phyloP scores from a whole-genome alignment of 2,888 invertebrate species.

The Erynnis tages region DNA sequence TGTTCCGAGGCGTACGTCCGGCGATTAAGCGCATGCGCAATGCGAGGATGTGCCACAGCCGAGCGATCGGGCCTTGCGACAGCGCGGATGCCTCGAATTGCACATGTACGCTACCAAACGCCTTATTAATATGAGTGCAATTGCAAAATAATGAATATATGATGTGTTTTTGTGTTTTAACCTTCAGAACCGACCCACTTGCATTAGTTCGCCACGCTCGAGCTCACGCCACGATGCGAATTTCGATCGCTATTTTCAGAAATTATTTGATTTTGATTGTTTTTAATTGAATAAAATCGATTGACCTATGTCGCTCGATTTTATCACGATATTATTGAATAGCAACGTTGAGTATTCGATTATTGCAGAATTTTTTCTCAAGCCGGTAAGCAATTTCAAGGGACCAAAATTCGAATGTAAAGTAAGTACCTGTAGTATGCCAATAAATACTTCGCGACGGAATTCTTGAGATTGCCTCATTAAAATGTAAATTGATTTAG shows the following conservation, averaged over 20 bases:
- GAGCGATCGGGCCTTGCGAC: constrained; percentile 68
- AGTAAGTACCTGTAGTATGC: no score
- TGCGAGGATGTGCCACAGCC: constrained; percentile 65
- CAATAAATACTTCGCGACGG: no score
- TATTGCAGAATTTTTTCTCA: no score
- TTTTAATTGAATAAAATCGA: no score
- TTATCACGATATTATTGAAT: no score
- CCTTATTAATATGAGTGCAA: constrained; percentile 74
- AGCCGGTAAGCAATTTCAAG: no score
- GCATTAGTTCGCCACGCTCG: constrained; percentile 74
- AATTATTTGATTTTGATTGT: no score
- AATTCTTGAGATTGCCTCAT: no score
- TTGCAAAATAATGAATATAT: constrained; percentile 73
- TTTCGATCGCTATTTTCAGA: constrained; percentile 23
- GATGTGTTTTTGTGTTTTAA: constrained; percentile 67
- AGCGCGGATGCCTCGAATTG: constrained; percentile 76
- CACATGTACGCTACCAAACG: constrained; percentile 51
- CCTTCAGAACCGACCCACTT: constrained; percentile 73
- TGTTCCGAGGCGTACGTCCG: constrained; percentile 73
- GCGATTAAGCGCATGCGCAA: constrained; percentile 74
- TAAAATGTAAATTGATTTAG: no score
- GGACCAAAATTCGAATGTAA: no score
- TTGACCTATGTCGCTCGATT: no score
- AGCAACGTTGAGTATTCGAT: no score
- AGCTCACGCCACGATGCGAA: constrained; percentile 66